Conservation (phyloP, 2,797 vertebrate genomes). For the Coregonus suidteri region DNA sequence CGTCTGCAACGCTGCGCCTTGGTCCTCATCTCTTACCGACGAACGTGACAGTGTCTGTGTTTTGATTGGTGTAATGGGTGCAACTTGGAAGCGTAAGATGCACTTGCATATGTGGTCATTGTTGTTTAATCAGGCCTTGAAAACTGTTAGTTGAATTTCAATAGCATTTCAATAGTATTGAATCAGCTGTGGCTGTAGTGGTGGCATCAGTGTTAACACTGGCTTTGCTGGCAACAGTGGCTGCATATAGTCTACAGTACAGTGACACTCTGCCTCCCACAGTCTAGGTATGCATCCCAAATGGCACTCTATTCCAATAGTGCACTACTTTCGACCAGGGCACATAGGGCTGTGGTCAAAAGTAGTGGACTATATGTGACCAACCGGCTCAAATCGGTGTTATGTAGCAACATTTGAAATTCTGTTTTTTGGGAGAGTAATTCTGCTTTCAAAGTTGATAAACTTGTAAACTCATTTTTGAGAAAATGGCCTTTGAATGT, state of each 20-base stretch:
- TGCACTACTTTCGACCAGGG: too few relatives aligned
- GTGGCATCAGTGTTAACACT: neutral
- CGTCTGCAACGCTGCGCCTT: too few relatives aligned
- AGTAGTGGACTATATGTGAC: too few relatives aligned
- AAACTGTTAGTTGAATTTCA: neutral
- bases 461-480: too few relatives aligned
- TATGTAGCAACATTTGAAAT: too few relatives aligned
- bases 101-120: neutral
- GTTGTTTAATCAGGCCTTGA: neutral
- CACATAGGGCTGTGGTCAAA: too few relatives aligned
- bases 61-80: neutral
- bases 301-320: too few relatives aligned
- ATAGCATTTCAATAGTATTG: neutral
- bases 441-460: too few relatives aligned
- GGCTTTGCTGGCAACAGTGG: neutral
- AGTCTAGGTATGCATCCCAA: neutral
- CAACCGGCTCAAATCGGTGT: too few relatives aligned
- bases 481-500: too few relatives aligned
- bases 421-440: too few relatives aligned
- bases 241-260: neutral
- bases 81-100: neutral
- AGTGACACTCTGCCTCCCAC: neutral
- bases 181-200: neutral
- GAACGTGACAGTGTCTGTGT: constrained; percentile 6
- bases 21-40: too few relatives aligned